Evolutionary conservation across 2,888 invertebrate species (phyloP).

Genomic region (Exephanes ischioxanthus): DNA sequence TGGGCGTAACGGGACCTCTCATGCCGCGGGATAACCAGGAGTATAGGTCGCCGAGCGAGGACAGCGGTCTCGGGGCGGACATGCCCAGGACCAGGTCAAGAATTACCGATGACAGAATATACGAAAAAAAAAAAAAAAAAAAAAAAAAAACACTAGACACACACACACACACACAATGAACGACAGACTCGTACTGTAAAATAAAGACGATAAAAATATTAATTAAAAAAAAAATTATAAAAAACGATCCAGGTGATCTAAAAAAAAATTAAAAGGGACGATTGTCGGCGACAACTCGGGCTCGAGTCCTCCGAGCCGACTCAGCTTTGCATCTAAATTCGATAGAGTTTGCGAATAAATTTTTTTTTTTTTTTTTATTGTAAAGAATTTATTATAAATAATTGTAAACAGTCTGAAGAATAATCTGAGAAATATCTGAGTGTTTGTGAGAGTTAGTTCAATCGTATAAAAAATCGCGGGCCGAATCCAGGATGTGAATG

Average conservation of each 20-base stretch:
- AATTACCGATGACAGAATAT: conserved; percentile 15
- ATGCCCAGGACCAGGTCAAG: conserved; percentile 86
- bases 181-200: neutral
- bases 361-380: too few species aligned
- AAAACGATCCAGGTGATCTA: neutral
- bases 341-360: neutral
- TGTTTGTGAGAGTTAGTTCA: too few species aligned
- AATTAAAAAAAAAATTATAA: neutral
- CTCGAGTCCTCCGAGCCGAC: neutral
- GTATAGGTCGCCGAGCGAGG: conserved; percentile 95
- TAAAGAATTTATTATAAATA: too few species aligned
- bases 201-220: neutral
- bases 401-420: too few species aligned
- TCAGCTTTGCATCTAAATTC: neutral
- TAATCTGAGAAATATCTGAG: too few species aligned
- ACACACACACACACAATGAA: neutral
- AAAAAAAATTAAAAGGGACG: neutral
- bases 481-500: too few species aligned
- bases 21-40: conserved; percentile 87
- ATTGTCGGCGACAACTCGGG: neutral
- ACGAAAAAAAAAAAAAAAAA: conserved; percentile 23
- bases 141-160: neutral
- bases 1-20: conserved; percentile 83
- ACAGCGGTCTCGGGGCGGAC: conserved; percentile 97
- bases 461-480: too few species aligned